phyloP scores from a whole-genome alignment of 2,888 invertebrate genomes.

The Cheilosia scutellata region DNA sequence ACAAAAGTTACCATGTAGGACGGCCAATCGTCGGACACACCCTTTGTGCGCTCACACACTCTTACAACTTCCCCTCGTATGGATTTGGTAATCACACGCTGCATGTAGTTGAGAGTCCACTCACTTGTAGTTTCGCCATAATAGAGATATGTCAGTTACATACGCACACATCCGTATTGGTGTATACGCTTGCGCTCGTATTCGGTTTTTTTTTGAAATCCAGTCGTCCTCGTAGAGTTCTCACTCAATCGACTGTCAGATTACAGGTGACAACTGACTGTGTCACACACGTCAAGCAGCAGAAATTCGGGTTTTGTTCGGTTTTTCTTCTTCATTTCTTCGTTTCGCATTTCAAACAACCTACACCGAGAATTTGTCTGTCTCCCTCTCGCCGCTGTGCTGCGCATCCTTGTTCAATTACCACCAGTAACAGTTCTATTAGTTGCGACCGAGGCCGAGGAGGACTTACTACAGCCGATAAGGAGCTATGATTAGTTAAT shows the following conservation, averaged over 20 bases:
- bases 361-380: constrained; percentile 15
- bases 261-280: constrained; percentile 84
- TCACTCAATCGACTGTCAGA: constrained; percentile 82
- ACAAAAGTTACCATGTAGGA: constrained; percentile 23
- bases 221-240: constrained; percentile 79
- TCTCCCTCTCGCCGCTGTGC: constrained; percentile 49
- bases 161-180: constrained; percentile 43
- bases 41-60: background rate
- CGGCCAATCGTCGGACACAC: constrained; percentile 17
- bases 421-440: constrained; percentile 81
- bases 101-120: constrained; percentile 41
- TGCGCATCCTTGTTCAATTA: constrained; percentile 64
- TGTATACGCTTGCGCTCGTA: constrained; percentile 70
- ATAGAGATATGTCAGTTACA: constrained; percentile 72
- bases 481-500: constrained; percentile 84
- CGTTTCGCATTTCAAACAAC: constrained; percentile 42
- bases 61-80: constrained; percentile 9
- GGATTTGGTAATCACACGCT: constrained; percentile 50
- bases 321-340: constrained; percentile 60
- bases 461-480: constrained; percentile 82
- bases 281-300: constrained; percentile 80
- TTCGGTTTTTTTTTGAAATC: constrained; percentile 55
- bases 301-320: constrained; percentile 69
- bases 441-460: constrained; percentile 65
- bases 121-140: constrained; percentile 50